Conservation (phyloP, 2,888 invertebrate genomes). For the Ariolimax columbianus region DNA sequence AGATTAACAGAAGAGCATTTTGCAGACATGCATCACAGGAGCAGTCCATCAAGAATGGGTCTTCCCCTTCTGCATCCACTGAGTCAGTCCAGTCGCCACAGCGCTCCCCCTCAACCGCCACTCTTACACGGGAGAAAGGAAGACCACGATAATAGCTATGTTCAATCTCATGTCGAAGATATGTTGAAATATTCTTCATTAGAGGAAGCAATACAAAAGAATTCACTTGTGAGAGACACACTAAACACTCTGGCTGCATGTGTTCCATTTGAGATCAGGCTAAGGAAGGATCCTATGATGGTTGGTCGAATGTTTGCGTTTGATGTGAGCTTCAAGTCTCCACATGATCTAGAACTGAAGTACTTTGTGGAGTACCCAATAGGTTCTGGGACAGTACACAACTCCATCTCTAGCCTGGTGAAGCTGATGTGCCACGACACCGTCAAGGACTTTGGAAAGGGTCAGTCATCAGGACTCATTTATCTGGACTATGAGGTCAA, state of each 20-base stretch:
- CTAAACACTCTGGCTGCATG: slow-evolving; percentile 81
- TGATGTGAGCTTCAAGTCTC: slow-evolving; percentile 82
- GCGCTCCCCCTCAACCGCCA: slow-evolving; percentile 45
- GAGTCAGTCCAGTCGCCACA: slow-evolving; percentile 47
- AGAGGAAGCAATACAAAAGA: slow-evolving; percentile 50
- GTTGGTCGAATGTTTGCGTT: slow-evolving; percentile 90
- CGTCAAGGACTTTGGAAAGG: slow-evolving; percentile 72
- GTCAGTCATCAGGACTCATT: slow-evolving; percentile 74
- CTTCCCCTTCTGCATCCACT: slow-evolving; percentile 49
- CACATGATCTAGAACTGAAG: slow-evolving; percentile 75
- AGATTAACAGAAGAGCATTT: slow-evolving; percentile 55
- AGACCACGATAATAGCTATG: slow-evolving; percentile 58
- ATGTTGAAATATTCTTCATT: slow-evolving; percentile 55
- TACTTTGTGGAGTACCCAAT: slow-evolving; percentile 77
- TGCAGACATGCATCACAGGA: slow-evolving; percentile 56
- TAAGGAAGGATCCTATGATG: slow-evolving; percentile 86
- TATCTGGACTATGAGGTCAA: slow-evolving; percentile 78
- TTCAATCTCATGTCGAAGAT: slow-evolving; percentile 59
- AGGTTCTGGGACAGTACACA: slow-evolving; percentile 76
- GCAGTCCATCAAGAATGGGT: slow-evolving; percentile 54
- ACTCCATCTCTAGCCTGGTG: slow-evolving; percentile 74
- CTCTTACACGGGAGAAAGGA: slow-evolving; percentile 37
- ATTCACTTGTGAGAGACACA: slow-evolving; percentile 84
- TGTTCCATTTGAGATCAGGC: slow-evolving; percentile 85
- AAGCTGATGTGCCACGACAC: slow-evolving; percentile 76